Evolutionary conservation across 2,113 vertebrate genomes (phyloP), one percentile per base, ranked within the genome.

Genomic region (Ranitomeya imitator): DNA sequence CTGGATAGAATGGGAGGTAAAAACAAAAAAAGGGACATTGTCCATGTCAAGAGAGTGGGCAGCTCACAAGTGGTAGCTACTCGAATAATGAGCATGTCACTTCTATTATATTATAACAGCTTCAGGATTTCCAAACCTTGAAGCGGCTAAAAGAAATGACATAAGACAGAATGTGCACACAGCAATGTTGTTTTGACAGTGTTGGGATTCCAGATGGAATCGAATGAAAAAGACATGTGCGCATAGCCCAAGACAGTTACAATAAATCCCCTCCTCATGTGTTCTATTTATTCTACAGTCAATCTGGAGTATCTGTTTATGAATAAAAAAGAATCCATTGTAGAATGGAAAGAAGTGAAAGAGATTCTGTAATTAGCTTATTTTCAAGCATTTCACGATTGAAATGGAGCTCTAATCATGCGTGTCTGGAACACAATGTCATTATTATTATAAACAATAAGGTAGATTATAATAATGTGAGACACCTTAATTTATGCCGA

Each of bases 361-460:
- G 3, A 74, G 12, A 37, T 77, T 18, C 57, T 37, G n/a, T 83
- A 88, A 88, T 78, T 65, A 78, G 71, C 71, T 84, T 16, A 88
- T 84, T 84, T 88, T 10, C 59, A 88, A 52, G 15, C 69, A 65
- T 74, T 84, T 77, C 80, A 84, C 80, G 37, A 59, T 23, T 84
- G 15, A 57, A 67, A 65, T 52, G 55, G 71, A 88, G n/a, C 45
- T 77, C 21, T 88, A 83, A 88, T 83, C 57, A 76, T 76, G 67
- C 59, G 26, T 54, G 86, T 63, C 69, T 76, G 79, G 86, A 83
- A 88, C 55, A 88, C 67, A 88, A 61, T 83, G 86, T 83, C 65
- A 88, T 73, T 74, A 76, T 73, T 74, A 76, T 76, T 88, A 83
- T 2, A 73, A 74, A 82, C 54, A 74, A 59, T 81, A 8, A 86